Percentiles rank a stretch among this genome's conserved stretches.
Conservation (phyloP, 2,113 vertebrate species). For the Alces alces region DNA sequence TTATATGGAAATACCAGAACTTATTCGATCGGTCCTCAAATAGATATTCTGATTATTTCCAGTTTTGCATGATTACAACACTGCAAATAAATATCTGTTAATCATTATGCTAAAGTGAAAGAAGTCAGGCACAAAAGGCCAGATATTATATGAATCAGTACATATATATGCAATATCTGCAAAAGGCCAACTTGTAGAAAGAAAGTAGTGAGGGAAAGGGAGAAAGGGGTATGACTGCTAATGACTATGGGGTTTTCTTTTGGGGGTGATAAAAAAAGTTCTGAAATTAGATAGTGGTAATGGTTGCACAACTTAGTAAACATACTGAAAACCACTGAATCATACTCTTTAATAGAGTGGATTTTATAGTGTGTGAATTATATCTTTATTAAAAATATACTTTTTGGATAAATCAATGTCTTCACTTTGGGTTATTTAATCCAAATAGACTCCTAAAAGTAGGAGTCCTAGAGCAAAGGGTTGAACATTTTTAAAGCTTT, state of each 20-base stretch:
- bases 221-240: neutral
- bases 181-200: neutral
- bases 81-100: neutral
- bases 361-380: neutral
- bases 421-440: neutral
- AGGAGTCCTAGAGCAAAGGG: neutral
- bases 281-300: neutral
- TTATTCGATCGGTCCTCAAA: neutral
- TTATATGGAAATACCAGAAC: neutral
- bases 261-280: neutral
- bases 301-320: neutral
- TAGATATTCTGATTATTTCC: neutral
- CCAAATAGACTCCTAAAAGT: neutral
- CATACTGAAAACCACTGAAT: neutral
- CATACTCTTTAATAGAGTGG: neutral
- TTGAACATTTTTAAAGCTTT: conserved; percentile 7
- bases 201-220: neutral
- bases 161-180: neutral
- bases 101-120: neutral
- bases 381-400: neutral
- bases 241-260: neutral
- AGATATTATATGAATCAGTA: neutral
- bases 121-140: neutral
- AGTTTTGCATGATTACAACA: neutral
- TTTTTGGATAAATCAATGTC: neutral